Evolutionary conservation across 2,888 invertebrate species (phyloP).

Genomic region (Candidula unifasciata): DNA sequence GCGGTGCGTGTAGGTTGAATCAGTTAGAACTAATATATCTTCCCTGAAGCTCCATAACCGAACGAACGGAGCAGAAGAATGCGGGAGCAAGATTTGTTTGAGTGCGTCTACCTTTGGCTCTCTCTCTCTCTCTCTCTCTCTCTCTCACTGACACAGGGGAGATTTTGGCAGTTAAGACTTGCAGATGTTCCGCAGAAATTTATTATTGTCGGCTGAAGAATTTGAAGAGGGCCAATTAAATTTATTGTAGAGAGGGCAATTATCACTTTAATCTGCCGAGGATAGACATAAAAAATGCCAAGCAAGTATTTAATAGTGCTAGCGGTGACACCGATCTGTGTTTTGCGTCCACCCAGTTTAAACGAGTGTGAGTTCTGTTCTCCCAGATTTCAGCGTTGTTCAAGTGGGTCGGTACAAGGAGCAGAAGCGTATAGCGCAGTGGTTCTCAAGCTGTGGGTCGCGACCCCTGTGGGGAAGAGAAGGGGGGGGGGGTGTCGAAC

Average conservation of each 20-base stretch:
- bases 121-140: background rate
- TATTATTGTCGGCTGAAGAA: conserved; percentile 26
- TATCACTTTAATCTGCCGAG: conserved; percentile 33
- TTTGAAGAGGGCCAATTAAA: conserved; percentile 30
- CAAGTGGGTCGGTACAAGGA: background rate
- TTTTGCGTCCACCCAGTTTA: conserved; percentile 40
- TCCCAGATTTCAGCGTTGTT: background rate
- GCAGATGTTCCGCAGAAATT: conserved; percentile 39
- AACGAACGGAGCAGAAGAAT: too few species aligned
- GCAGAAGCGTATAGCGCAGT: background rate
- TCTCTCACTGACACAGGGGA: background rate
- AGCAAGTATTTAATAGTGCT: conserved; percentile 19
- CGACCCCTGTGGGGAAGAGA: too few species aligned
- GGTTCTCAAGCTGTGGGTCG: too few species aligned
- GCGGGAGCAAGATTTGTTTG: too few species aligned
- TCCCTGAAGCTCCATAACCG: too few species aligned
- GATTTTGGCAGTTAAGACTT: conserved; percentile 14
- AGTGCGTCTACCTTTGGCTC: too few species aligned
- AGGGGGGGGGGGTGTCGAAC: background rate
- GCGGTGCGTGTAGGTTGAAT: too few species aligned
- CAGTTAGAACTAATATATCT: too few species aligned
- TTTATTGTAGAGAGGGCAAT: conserved; percentile 34
- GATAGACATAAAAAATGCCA: conserved; percentile 38
- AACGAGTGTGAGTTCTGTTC: conserved; percentile 2
- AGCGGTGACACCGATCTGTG: conserved; percentile 27